phyloP scores from a whole-genome alignment of 2,113 vertebrate genomes.

The Sinocyclocheilus anophthalmus region DNA sequence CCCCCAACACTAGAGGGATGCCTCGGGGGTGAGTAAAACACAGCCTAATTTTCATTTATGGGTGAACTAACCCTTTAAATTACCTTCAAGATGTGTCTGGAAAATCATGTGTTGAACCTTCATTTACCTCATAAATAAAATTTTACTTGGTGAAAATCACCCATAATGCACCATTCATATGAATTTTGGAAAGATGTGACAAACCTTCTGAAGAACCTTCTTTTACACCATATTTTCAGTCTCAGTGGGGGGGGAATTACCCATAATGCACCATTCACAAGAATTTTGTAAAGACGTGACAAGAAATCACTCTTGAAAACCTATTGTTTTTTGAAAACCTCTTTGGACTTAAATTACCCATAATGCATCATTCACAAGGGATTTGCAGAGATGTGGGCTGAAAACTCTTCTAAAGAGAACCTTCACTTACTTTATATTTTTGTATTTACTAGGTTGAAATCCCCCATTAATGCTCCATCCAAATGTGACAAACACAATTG shows the following conservation, averaged over 20 bases:
- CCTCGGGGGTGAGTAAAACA: too few species aligned
- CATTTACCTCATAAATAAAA: too few species aligned
- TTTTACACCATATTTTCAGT: neutral
- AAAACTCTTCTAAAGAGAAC: neutral
- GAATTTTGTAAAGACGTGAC: neutral
- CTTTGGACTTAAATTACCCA: neutral
- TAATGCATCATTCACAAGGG: neutral
- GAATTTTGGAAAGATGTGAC: too few species aligned
- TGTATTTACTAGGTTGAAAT: too few species aligned
- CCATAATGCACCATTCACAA: neutral
- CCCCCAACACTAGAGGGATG: too few species aligned
- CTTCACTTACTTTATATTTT: neutral
- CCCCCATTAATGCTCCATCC: too few species aligned
- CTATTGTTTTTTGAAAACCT: neutral
- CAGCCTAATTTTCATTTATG: too few species aligned
- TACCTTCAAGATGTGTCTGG: too few species aligned
- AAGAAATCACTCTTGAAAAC: neutral
- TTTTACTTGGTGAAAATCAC: too few species aligned
- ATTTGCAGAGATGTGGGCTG: neutral
- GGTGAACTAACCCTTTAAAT: too few species aligned
- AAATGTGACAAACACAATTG: neutral
- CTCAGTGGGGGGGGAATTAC: neutral
- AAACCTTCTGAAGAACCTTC: neutral
- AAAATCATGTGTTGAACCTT: too few species aligned
- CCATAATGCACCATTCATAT: too few species aligned